Evolutionary conservation across 2,888 invertebrate genomes (phyloP).

Genomic region (Allophyes oxyacanthae): DNA sequence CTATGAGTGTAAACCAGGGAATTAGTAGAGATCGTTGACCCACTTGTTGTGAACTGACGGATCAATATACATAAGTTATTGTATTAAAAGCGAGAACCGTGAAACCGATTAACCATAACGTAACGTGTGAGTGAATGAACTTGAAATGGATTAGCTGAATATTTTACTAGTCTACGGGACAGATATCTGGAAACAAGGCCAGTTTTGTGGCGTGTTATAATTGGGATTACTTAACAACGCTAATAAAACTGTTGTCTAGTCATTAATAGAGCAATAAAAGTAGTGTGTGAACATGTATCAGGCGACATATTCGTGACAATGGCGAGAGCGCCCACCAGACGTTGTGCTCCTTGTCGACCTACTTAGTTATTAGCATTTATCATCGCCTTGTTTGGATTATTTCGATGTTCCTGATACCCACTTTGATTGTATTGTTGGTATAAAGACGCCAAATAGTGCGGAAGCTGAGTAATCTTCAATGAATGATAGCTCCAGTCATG

Average conservation of each 20-base stretch:
- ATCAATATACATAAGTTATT: conserved; percentile 26
- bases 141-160: conserved; percentile 25
- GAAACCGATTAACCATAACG: conserved; percentile 30
- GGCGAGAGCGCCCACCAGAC: conserved; percentile 58
- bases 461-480: conserved; percentile 55
- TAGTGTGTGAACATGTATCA: conserved; percentile 57
- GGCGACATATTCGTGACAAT: conserved; percentile 57
- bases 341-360: conserved; percentile 64
- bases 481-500: conserved; percentile 28
- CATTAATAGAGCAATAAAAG: conserved; percentile 59
- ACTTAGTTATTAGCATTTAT: conserved; percentile 67
- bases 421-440: conserved; percentile 74
- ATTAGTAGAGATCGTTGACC: conserved; percentile 56
- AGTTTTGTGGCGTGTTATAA: conserved; percentile 26
- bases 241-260: conserved; percentile 47
- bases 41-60: conserved; percentile 43
- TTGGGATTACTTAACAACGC: conserved; percentile 50
- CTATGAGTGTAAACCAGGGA: conserved; percentile 39
- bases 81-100: conserved; percentile 26
- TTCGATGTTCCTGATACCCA: conserved; percentile 72
- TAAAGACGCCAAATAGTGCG: conserved; percentile 46
- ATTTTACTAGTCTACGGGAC: conserved; percentile 7
- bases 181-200: conserved; percentile 12
- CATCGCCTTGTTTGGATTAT: conserved; percentile 51
- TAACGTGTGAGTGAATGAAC: conserved; percentile 20